Conservation (phyloP, 2,797 vertebrate genomes). For the Spatula versicolor region DNA sequence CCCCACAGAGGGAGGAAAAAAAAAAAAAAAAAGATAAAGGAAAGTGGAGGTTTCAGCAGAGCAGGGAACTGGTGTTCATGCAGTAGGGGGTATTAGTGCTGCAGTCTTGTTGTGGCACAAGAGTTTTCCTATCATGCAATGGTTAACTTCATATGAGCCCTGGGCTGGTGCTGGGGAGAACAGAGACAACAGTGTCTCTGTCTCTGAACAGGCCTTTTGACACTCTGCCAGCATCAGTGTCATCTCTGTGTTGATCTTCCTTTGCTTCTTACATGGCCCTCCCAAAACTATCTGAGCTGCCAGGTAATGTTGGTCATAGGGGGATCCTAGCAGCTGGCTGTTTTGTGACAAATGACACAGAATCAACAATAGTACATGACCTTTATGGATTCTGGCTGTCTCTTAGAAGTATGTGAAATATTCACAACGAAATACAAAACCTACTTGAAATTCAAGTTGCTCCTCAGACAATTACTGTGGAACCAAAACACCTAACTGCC, state of each 20-base stretch:
- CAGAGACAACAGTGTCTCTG: not conserved
- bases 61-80: not conserved
- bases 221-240: constrained; percentile 3
- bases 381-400: constrained; percentile 73
- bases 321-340: constrained; percentile 65
- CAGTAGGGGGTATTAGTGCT: not conserved
- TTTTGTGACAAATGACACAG: constrained; percentile 71
- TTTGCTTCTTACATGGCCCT: constrained; percentile 31
- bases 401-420: constrained; percentile 65
- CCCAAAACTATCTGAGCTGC: constrained; percentile 55
- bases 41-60: not conserved
- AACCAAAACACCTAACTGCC: constrained; percentile 60
- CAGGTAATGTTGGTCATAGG: constrained; percentile 66
- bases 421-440: constrained; percentile 67
- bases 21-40: not conserved
- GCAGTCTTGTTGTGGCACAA: not conserved
- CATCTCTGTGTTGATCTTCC: constrained; percentile 41
- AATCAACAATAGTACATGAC: constrained; percentile 67
- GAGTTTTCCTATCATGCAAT: not conserved
- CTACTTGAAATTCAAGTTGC: constrained; percentile 71
- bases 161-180: not conserved
- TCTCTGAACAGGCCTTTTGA: not conserved
- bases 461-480: constrained; percentile 71
- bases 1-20: not conserved
- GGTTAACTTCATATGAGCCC: not conserved